Evolutionary conservation across 2,888 invertebrate genomes (phyloP).

Genomic region (Leucoptera coffeella): DNA sequence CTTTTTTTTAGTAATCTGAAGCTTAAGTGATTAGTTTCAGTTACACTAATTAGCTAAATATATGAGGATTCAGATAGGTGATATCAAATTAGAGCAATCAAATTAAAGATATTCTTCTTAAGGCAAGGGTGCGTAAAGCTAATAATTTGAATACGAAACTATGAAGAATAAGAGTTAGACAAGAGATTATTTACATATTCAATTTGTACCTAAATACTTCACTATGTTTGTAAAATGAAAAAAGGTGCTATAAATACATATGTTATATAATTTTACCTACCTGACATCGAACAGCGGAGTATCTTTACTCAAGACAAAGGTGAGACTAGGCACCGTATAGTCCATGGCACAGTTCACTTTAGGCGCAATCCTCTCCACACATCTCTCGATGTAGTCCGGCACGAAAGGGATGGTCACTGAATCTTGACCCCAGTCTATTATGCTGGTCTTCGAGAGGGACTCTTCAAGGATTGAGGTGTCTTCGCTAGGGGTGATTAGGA

Average conservation of each 20-base stretch:
- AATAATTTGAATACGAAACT: no score
- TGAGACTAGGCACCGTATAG: not conserved
- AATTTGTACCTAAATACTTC: no score
- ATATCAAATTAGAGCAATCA: no score
- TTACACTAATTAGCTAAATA: no score
- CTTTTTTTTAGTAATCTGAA: no score
- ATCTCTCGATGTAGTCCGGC: conserved; percentile 11
- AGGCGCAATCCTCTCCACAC: conserved; percentile 9
- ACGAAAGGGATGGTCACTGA: conserved; percentile 12
- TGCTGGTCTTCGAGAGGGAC: conserved; percentile 15
- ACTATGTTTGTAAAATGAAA: no score
- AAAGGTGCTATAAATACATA: not conserved
- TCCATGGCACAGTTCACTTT: not conserved
- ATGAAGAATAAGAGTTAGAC: no score
- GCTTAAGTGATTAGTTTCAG: no score
- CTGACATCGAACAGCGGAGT: conserved; percentile 9
- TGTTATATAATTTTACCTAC: conserved; percentile 9
- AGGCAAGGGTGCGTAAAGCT: no score
- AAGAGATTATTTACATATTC: no score
- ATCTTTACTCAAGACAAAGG: not conserved
- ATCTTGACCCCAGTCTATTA: conserved; percentile 18
- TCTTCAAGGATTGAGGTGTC: conserved; percentile 14
- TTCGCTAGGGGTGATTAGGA: conserved; percentile 16
- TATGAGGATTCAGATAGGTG: no score
- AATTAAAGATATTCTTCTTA: no score